Evolutionary conservation across 2,888 invertebrate species (phyloP).

Genomic region (Dusona sp.): DNA sequence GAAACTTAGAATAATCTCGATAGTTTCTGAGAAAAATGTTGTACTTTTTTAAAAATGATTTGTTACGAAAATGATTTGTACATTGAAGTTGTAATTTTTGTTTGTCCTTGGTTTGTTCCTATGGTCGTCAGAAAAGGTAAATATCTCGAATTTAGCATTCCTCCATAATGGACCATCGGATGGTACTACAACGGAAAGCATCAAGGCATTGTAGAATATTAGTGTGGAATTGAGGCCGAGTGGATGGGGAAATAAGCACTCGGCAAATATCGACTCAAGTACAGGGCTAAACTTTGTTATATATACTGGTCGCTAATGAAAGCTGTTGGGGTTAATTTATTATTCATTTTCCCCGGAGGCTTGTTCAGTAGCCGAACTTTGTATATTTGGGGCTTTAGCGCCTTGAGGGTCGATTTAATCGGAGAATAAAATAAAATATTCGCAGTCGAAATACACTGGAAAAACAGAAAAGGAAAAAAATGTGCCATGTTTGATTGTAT

Average conservation of each 20-base stretch:
- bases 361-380: constrained; percentile 4
- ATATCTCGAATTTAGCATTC: background rate
- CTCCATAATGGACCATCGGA: background rate
- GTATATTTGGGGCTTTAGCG: background rate
- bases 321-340: constrained; percentile 35
- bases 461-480: background rate
- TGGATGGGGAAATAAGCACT: constrained; percentile 23
- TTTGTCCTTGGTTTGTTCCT: too few relatives aligned
- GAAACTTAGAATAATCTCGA: background rate
- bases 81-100: background rate
- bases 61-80: background rate
- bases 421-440: constrained; percentile 13
- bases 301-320: constrained; percentile 33
- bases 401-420: background rate
- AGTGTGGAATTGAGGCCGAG: constrained; percentile 15
- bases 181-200: background rate
- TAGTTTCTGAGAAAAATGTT: background rate
- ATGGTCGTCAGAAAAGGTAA: background rate
- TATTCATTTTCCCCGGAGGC: constrained; percentile 18
- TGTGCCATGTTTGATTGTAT: background rate
- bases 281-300: background rate
- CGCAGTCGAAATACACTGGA: background rate
- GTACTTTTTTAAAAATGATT: background rate
- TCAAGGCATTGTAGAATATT: background rate
- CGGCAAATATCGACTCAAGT: constrained; percentile 5